phyloP scores from a whole-genome alignment of 2,888 invertebrate species.

The Drosophila kuntzei region DNA sequence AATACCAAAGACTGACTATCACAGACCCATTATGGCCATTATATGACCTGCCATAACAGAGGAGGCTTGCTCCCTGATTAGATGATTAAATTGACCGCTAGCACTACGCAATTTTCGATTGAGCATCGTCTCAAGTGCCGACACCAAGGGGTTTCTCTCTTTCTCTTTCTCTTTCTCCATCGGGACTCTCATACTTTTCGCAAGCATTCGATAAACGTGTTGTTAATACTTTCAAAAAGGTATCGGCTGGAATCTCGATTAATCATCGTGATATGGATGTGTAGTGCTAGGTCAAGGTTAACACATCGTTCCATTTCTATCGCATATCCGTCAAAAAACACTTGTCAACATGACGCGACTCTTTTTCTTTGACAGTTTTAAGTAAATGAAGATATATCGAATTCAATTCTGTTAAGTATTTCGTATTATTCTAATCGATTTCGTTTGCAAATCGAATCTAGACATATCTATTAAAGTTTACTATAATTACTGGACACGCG shows the following conservation, averaged over 20 bases:
- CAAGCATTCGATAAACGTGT: constrained; percentile 11
- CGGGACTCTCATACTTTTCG: constrained; percentile 3
- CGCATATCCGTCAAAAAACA: constrained; percentile 35
- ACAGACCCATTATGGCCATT: constrained; percentile 22
- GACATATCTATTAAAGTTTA: background rate
- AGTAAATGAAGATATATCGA: background rate
- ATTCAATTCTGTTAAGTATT: background rate
- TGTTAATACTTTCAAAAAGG: constrained; percentile 26
- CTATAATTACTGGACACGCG: constrained; percentile 6
- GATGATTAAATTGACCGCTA: constrained; percentile 4
- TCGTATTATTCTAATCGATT: background rate
- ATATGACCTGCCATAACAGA: constrained; percentile 37
- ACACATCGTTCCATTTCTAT: constrained; percentile 28
- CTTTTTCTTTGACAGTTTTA: background rate
- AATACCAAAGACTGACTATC: constrained; percentile 66
- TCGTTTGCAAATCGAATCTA: background rate
- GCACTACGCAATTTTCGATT: too few species aligned
- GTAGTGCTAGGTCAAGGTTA: constrained; percentile 70
- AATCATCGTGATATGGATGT: constrained; percentile 43
- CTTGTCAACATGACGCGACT: constrained; percentile 50
- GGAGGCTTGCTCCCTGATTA: constrained; percentile 21
- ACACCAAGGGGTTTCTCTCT: constrained; percentile 5
- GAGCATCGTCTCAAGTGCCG: constrained; percentile 8
- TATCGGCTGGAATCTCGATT: constrained; percentile 24
- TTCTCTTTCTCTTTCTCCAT: background rate